Evolutionary conservation across 2,797 vertebrate species (phyloP), one percentile per base, ranked within the genome.

Genomic region (Rachycentron canadum): DNA sequence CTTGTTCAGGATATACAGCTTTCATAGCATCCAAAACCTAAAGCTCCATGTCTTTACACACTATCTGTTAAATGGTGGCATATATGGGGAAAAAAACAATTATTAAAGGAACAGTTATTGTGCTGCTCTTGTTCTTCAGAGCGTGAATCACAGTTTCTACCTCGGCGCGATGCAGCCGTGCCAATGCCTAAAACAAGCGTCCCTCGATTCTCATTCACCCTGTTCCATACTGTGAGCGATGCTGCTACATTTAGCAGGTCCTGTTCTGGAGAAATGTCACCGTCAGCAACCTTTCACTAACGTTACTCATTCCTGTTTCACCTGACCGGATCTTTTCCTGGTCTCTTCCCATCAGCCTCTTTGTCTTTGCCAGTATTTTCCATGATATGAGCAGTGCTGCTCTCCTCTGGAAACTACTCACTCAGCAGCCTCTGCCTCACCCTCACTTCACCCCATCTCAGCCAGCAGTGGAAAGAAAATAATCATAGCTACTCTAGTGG

Each of bases 351-450:
- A 85, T 83, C 67, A 69, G 67, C 76, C 70, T 71, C 69, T 85
- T 67, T 59, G 69, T 78, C 78, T 83, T 70, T 84, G 66, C 50
- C 56, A 63, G 65, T 77, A 77, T 85, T 83, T 84, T 88, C 82
- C 69, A 11, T 81, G 69, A 83, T 81, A 64, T 53, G 47, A 80
- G 62, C 3, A 3, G 32, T 25, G 74, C 21, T 80, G 64, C 57
- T 80, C 71, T 70, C 19, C 61, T 65, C 75, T 82, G 87, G 85
- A 91, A 92, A 92, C 34, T 66, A 36, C 79, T 73, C 64, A 61
- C 66, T 89, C 86, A 91, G 88, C 84, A 90, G 63, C 79, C 60
- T 80, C 38, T 34, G 66, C 59, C 64, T 88, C 78, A 86, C 76
- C 73, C 59, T 45, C 36, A 19, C 34, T 55, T 81, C 57, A 73